Evolutionary conservation across 2,113 vertebrate genomes (phyloP), one percentile per base, ranked within the genome.

Genomic region (Emydocephalus ijimae): DNA sequence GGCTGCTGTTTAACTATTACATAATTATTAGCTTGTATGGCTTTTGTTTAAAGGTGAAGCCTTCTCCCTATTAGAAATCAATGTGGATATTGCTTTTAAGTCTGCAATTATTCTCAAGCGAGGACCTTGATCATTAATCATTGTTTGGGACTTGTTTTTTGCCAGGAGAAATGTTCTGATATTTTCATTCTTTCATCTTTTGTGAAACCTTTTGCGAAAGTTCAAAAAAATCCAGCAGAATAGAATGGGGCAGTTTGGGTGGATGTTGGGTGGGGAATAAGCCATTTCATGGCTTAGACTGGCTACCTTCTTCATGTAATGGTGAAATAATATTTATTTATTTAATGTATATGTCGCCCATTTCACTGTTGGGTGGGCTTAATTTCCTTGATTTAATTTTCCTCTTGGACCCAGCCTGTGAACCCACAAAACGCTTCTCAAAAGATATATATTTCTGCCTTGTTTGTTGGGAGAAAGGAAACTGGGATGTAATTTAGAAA

Each of bases 21-120:
- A n/a, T 14, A 93, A 8, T 93, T 92, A 87, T 89, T 86, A 24
- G 6, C 0, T 0, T 91, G 55, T 92, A 92, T 26, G 29, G 5
- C 39, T 95, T 95, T 95, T 95, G 94, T 94, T 94, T 95, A 94
- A 95, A 69, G 89, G 15, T 61, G 24, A 81, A 95, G 64, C 85
- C 74, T 55, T 92, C 87, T 92, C 87, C 43, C 52, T 87, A 91
- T 88, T 93, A 43, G 89, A 91, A 95, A 92, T 48, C 0, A 2
- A 57, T 89, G 93, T 93, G 74, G 15, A 15, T 2, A 5, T 93
- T 95, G 64, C 57, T 93, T 90, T 93, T 69, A 7, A 12, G 88
- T 54, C 24, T 92, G n/a, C 88, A 90, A 90, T 74, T n/a, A 61
- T 92, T 90, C 43, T 18, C 0, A 9, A n/a, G 7, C 90, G 93